These are phyloP conservation scores for Notolabrus celidotus DNA, from an alignment of 2,797 vertebrate species.

Conservation along the genomic window DNA sequence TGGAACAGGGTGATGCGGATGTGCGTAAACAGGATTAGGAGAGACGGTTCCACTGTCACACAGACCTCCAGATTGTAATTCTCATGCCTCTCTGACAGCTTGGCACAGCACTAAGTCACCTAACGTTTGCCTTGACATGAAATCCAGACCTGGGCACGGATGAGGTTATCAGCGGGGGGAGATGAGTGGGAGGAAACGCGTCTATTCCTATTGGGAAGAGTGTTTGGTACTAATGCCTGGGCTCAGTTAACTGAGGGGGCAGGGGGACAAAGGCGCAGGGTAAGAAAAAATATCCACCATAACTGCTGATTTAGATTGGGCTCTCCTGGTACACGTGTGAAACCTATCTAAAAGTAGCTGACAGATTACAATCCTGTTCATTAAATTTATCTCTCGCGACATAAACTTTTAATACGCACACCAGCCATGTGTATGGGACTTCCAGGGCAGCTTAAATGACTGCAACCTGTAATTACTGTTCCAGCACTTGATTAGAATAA, in stretches of 20 bases:
- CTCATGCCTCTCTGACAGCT: conserved; percentile 85
- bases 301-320: conserved; percentile 44
- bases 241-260: conserved; percentile 55
- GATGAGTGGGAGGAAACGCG: conserved; percentile 74
- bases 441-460: conserved; percentile 96
- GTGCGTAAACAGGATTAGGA: conserved; percentile 88
- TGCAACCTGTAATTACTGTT: conserved; percentile 99
- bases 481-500: conserved; percentile 99
- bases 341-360: conserved; percentile 85
- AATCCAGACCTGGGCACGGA: conserved; percentile 83
- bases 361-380: conserved; percentile 94
- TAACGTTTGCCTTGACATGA: conserved; percentile 85
- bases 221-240: conserved; percentile 60
- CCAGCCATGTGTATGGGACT: conserved; percentile 91
- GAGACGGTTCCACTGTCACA: conserved; percentile 85
- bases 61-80: conserved; percentile 87
- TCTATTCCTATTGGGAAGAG: conserved; percentile 70
- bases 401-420: conserved; percentile 99
- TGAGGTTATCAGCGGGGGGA: conserved; percentile 80
- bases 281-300: conserved; percentile 46
- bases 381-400: conserved; percentile 98
- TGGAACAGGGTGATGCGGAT: conserved; percentile 83
- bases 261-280: conserved; percentile 47
- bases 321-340: conserved; percentile 56
- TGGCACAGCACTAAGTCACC: conserved; percentile 85